Conservation (phyloP, 2,888 invertebrate genomes). For the Stenotaenia linearis region DNA sequence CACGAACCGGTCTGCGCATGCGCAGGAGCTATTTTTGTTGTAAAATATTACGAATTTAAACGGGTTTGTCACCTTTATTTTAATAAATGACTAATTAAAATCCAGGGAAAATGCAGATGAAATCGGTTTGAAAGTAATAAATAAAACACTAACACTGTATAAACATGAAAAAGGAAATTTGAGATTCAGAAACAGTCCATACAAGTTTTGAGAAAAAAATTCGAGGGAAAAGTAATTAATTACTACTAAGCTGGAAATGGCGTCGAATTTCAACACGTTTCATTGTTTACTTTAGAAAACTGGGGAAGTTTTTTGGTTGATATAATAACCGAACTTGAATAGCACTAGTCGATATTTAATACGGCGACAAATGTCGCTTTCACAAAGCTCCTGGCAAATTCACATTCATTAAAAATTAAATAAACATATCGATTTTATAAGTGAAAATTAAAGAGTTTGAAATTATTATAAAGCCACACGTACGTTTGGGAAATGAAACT, state of each 20-base stretch:
- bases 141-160: too few species aligned
- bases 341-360: not conserved
- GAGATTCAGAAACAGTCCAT: not conserved
- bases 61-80: too few species aligned
- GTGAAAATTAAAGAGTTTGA: not conserved
- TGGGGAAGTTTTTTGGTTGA: too few species aligned
- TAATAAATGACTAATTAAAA: too few species aligned
- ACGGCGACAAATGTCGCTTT: not conserved
- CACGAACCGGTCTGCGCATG: too few species aligned
- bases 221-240: not conserved
- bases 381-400: not conserved
- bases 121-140: too few species aligned
- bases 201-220: not conserved
- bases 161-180: not conserved
- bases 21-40: too few species aligned
- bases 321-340: too few species aligned
- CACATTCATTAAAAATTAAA: not conserved
- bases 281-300: not conserved
- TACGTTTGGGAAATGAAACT: too few species aligned
- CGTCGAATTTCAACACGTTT: not conserved
- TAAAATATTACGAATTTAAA: not conserved
- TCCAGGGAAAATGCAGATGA: too few species aligned
- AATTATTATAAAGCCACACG: too few species aligned
- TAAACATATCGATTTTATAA: not conserved
- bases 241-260: too few species aligned